Evolutionary conservation across 2,797 vertebrate genomes (phyloP), one percentile per base, ranked within the genome.

Genomic region (Hypotaenidia okinawae): DNA sequence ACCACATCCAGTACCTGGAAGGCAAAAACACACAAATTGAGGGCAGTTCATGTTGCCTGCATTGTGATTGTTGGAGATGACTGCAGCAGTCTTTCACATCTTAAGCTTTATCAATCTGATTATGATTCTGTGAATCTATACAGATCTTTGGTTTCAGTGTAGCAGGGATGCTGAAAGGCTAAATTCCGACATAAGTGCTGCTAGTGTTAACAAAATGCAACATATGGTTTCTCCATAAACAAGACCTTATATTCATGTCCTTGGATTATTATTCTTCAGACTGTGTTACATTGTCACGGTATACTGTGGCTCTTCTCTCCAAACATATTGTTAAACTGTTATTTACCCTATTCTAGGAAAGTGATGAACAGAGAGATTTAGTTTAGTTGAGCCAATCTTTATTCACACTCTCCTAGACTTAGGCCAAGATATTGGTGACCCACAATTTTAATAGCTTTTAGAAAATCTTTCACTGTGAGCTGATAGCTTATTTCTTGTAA

Each of bases 331-430:
- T 68, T 94, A 86, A 81, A 90, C 51, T 80, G 78, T 59, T 91
- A 75, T 72, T 93, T 93, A 64, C 41, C 33, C n/a, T 79, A 12
- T 62, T 73, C 6, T 69, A 73, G 23, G 12, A 66, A 84, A 75
- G 79, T 79, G 3, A 78, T 81, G 51, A 91, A 54, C 28, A 75
- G 51, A 81, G 18, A 55, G 6, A 82, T 51, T 84, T 81, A 64
- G 22, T 86, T 84, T 90, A 58, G 95, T 94, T 84, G 75, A 88
- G 6, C 25, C 69, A 72, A 33, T 83, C 58, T 89, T 83, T 75
- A 64, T 84, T 93, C 73, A 78, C 41, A 55, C 35, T 84, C 43
- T 81, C 17, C 24, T 52, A 83, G 58, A 86, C 24, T 22, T n/a
- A 77, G 21, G 25, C 55, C 64, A 55, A 93, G 37, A 32, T 81